Base-by-base conservation (phyloP, 2,888 invertebrate species). In the Drosophila nr. perissopoda region DNA sequence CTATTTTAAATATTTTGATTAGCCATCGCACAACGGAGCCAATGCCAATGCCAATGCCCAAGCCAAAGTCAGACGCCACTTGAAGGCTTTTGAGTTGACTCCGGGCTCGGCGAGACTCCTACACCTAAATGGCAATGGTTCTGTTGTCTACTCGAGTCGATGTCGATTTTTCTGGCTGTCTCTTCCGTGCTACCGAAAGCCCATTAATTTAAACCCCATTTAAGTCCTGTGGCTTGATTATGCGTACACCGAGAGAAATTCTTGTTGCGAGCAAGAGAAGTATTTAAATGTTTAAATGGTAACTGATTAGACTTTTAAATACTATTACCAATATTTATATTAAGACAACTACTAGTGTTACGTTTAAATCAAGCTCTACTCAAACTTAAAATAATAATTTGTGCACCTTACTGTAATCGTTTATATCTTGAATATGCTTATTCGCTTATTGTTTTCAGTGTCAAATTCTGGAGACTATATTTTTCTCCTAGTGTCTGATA, bases 1-100 rank as follows among this genome's bases (percentile, higher is more conserved):
- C 81, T 79, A 68, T 81, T 88, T 85, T 85, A 77, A 85, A 88
- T 85, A 85, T 85, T 85, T 85, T 86, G 85, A 85, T 85, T 85
- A 85, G 79, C 69, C 76, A 74, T 77, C 79, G 71, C 54, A 2
- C 42, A 25, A 18, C 49, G 49, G 2, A 40, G 25, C 40, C 60
- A 36, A 42, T 33, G 40, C 51, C 63, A 36, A 3, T 25, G 36
- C 54, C 36, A 52, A 48, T 36, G 36, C 42, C 66, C 31, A 33
- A 11, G 31, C 51, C 13, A 56, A 29, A n/a, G 38, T 29, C 36
- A 80, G 83, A 83, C 87, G 84, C 83, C 86, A 83, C 81, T 83
- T 54, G 66, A 60, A 52, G 59, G 57, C 60, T 74, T n/a, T 40
- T 45, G 34, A 33, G 53, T 18, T 53, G 57, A 27, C 40, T 25